Evolutionary conservation across 2,888 invertebrate species (phyloP).

Genomic region (Capitulum mitella): DNA sequence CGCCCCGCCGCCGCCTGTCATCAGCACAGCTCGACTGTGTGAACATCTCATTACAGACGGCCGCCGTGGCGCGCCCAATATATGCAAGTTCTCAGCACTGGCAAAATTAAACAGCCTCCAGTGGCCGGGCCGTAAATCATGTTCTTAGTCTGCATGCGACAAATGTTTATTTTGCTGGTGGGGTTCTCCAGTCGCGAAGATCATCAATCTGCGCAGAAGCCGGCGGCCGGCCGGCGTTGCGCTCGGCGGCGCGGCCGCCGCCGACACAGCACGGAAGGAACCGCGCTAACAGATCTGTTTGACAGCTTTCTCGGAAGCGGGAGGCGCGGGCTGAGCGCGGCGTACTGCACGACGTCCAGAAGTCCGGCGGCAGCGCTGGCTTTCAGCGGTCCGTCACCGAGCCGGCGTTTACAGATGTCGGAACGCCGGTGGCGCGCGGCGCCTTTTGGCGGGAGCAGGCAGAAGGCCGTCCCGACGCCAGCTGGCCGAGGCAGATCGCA

Average conservation of each 20-base stretch:
- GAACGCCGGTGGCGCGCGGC: no score
- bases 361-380: background rate
- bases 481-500: no score
- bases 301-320: background rate
- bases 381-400: background rate
- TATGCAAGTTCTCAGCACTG: conserved; percentile 14
- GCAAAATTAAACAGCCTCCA: conserved; percentile 13
- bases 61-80: background rate
- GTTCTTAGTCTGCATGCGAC: conserved; percentile 21
- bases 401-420: background rate
- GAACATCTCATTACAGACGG: conserved; percentile 8
- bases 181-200: conserved; percentile 20
- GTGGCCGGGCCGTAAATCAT: background rate
- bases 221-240: no score
- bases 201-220: conserved; percentile 11
- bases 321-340: no score
- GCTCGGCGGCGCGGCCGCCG: background rate
- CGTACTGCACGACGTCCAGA: no score
- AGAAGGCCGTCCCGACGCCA: no score
- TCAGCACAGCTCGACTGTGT: background rate
- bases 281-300: conserved; percentile 20
- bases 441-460: no score
- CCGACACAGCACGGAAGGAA: background rate
- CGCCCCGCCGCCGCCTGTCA: background rate
- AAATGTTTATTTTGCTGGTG: conserved; percentile 23